Base-by-base conservation (phyloP, 2,797 vertebrate genomes). In the Pteronotus mesoamericanus region DNA sequence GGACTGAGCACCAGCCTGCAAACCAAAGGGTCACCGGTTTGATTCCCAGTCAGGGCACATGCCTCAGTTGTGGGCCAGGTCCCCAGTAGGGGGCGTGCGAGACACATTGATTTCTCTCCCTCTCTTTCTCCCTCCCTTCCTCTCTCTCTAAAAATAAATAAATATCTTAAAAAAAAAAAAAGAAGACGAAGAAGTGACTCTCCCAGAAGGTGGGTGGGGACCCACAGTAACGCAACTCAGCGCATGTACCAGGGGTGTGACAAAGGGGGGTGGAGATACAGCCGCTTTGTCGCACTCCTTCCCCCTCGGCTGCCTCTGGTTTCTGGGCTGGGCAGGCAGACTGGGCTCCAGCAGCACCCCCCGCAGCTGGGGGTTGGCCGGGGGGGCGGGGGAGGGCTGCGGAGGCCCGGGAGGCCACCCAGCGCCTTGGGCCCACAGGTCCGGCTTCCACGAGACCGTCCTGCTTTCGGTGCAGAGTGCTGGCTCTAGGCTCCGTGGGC, bases 401-500 rank as follows among this genome's bases (percentile, higher is more conserved):
- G 11, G 74, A 24, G 46, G 48, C 48, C 3, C 15, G 0, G 9
- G 74, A 55, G 5, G 37, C 37, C 8, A 64, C 32, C 18, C 32
- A 10, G 32, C 12, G 22, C 19, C 64, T 42, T 3, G 53, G 24
- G 32, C 3, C 15, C 48, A 26, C 61, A 53, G 46, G n/a, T 37
- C 53, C 42, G 37, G 46, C 51, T 66, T 24, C 44, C 6, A 8
- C 2, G 42, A 89, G 85, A 22, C 5, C 15, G 3, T 57, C 59
- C 78, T 44, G 57, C 44, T 66, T 84, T 39, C 46, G 44, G 42
- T 46, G 64, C 53, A 39, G 39, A 84, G 80, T 3, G 61, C 87
- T 87, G 85, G 91, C 96, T 95, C 89, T 57, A 3, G 22, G 74
- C 75, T 88, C 77, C 2, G 29, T 7, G 42, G 94, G 94, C 90